Evolutionary conservation across 2,888 invertebrate genomes (phyloP), one percentile per base, ranked within the genome.

Genomic region (Lasius platythorax): DNA sequence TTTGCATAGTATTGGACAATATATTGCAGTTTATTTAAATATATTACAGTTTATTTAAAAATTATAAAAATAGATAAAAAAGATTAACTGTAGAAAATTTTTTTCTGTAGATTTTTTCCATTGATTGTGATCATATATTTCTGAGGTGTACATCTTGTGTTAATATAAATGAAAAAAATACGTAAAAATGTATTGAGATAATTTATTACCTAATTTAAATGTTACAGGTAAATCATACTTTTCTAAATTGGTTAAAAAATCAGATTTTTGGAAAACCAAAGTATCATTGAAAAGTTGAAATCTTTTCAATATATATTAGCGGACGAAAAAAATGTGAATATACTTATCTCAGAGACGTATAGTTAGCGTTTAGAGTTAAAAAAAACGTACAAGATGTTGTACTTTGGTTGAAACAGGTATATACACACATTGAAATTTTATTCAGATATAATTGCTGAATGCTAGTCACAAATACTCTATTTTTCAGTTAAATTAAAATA

Each of bases 401-500:
- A 91, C 88, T 90, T 91, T 82, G 85, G 76, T 68, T 86, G 68
- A 68, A 76, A 83, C 70, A 86, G 82, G 73, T 90, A 85, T 46
- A 12, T 11, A 43, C 3, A 12, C 6, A 50, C 75, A 83, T 87
- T 58, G 75, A 78, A 70, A 87, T 79, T 78, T 90, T 84, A 86
- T 89, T 91, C 86, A 86, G 63, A 82, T 68, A 85, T 88, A 87
- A 90, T 86, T 86, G 84, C 87, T 82, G 87, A 91, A 86, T 91
- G 87, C 91, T 91, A 91, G 91, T 91, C 91, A 91, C 86, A 88
- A 90, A 87, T 70, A 87, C 81, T 83, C 86, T 86, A 86, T 88
- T 89, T 79, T 90, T 91, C 83, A 90, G 90, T 90, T 91, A 78
- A 79, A 89, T 58, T 90, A 85, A 87, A 91, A 88, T 91, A 91